A percentile compares a stretch with the other conserved stretches of the same genome.
These are phyloP conservation scores for Sweltsa coloradensis DNA, from an alignment of 1,140 invertebrate species.

Conservation along the genomic window DNA sequence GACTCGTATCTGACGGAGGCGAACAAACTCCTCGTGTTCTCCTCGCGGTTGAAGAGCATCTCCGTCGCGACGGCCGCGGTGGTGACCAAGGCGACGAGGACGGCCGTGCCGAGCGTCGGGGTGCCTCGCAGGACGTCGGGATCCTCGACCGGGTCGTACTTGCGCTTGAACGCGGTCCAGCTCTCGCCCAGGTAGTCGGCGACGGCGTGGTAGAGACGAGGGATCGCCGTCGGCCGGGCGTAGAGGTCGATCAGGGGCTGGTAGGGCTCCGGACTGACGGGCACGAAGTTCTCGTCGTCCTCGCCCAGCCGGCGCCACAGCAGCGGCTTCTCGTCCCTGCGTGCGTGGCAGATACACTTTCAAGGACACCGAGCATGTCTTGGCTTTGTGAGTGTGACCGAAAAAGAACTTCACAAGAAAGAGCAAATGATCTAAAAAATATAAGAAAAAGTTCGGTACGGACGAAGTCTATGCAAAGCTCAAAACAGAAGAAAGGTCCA, in stretches of 20 bases:
- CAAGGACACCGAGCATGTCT: no score
- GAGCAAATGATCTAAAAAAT: no score
- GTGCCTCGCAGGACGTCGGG: conserved; percentile 46
- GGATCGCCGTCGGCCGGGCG: conserved; percentile 43
- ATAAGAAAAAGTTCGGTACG: no score
- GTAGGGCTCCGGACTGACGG: background rate
- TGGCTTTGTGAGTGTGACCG: no score
- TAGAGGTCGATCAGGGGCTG: conserved; percentile 2
- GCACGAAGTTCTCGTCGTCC: conserved; percentile 9
- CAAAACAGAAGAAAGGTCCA: no score
- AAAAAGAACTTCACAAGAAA: no score
- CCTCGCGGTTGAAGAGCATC: background rate
- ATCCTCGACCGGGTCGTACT: conserved; percentile 62
- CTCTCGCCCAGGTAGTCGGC: conserved; percentile 46
- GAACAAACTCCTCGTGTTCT: no score
- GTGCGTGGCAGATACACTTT: no score
- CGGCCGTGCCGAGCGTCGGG: conserved; percentile 26
- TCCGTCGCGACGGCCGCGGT: background rate
- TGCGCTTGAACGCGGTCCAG: conserved; percentile 67
- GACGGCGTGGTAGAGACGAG: conserved; percentile 36
- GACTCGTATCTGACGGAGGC: conserved; percentile 2
- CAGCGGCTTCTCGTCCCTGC: no score
- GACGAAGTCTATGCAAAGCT: no score
- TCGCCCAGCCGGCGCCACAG: background rate
- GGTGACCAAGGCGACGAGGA: background rate